Base-by-base conservation (phyloP, 2,797 vertebrate genomes). In the Sylvia borin region DNA sequence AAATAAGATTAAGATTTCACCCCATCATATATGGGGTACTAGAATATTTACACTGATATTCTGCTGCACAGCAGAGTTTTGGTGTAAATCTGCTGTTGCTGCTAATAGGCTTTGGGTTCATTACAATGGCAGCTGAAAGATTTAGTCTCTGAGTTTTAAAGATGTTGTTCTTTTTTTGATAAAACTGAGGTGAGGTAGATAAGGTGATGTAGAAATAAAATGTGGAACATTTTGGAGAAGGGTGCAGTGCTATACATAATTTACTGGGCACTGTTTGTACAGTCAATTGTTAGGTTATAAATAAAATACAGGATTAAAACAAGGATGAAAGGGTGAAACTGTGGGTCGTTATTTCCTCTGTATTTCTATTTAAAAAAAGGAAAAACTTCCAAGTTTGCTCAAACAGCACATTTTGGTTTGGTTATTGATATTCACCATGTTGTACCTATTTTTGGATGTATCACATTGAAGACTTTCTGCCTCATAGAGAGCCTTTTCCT, bases 251-350 rank as follows among this genome's bases (percentile, higher is more conserved):
- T 90, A 71, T 95, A 18, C 77, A 85, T 93, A 93, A 94, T 94
- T 94, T 95, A 95, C 90, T 79, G 24, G 83, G 79, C 57, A 71
- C 80, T 94, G 32, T 93, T 94, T 87, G 80, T 87, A 51, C 71
- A 78, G 76, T 64, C 71, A 79, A 75, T 94, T 93, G 85, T 92
- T 88, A 73, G 79, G 79, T 90, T 96, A 94, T 74, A 97, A 96
- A 95, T 94, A 93, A 95, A 92, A 71, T 20, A 16, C 42, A 68
- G 29, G 67, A 87, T 86, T 94, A 91, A 88, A 94, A 76, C 76
- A 79, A 92, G 79, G 88, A 81, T 84, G 74, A 89, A 92, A 87
- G 16, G 53, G 32, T 87, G 67, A 91, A 92, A 66, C 54, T 81
- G 88, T 4, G 20, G 34, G 51, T 42, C 79, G 72, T 78, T 81